These are phyloP conservation scores for Glossophaga mutica DNA, from an alignment of 2,797 vertebrate genomes.

Conservation along the genomic window DNA sequence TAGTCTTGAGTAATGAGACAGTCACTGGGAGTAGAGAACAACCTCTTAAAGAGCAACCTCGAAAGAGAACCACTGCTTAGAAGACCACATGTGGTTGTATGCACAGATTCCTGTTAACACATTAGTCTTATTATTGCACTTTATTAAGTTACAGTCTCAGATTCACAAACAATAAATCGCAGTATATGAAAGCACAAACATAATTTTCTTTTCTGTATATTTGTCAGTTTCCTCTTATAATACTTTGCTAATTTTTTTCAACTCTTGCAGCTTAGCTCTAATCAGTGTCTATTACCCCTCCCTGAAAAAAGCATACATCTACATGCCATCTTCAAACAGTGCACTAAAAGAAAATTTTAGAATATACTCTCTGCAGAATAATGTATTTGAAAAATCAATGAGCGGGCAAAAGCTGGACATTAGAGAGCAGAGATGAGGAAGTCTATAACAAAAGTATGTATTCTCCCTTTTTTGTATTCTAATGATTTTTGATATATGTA, in stretches of 20 bases:
- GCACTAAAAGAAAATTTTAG: not conserved
- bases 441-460: not conserved
- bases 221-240: not conserved
- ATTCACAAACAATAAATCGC: not conserved
- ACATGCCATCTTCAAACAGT: not conserved
- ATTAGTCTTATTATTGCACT: not conserved
- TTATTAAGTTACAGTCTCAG: not conserved
- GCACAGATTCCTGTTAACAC: not conserved
- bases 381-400: not conserved
- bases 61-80: not conserved
- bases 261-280: not conserved
- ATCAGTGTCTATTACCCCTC: not conserved
- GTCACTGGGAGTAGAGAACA: not conserved
- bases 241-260: not conserved
- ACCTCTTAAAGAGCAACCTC: not conserved
- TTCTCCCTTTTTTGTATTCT: not conserved
- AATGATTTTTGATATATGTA: not conserved
- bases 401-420: not conserved
- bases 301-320: not conserved
- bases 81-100: not conserved
- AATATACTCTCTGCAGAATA: not conserved
- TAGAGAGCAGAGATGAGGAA: not conserved
- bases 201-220: not conserved
- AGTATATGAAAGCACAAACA: not conserved
- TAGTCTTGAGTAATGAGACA: not conserved